A percentile compares a stretch with the other conserved stretches of the same genome.
Evolutionary conservation across 2,113 vertebrate genomes (phyloP).

Genomic region (Nematolebias whitei): DNA sequence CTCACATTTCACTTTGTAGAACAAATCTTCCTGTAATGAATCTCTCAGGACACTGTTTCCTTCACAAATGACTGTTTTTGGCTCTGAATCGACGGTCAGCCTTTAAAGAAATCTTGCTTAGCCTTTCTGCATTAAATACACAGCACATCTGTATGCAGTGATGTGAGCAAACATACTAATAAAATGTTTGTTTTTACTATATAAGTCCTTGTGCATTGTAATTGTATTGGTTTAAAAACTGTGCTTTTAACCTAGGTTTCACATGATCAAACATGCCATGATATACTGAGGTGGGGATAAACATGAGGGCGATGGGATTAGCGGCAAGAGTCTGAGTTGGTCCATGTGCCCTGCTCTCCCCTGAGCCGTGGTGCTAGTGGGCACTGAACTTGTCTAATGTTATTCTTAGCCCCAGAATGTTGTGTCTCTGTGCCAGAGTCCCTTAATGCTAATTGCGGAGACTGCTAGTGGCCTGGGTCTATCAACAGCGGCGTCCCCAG

Average conservation of each 20-base stretch:
- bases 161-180: conserved; percentile 4
- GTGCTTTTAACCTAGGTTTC: conserved; percentile 68
- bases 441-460: conserved; percentile 73
- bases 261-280: conserved; percentile 64
- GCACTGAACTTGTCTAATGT: conserved; percentile 57
- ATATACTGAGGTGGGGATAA: conserved; percentile 69
- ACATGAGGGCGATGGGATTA: conserved; percentile 69
- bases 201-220: conserved; percentile 32
- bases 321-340: conserved; percentile 49
- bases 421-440: conserved; percentile 65
- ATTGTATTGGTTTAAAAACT: conserved; percentile 62
- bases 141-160: conserved; percentile 14
- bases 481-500: conserved; percentile 50
- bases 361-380: conserved; percentile 38
- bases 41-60: conserved; percentile 65
- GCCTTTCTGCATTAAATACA: conserved; percentile 51
- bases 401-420: conserved; percentile 76
- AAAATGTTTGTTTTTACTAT: conserved; percentile 18
- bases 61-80: conserved; percentile 50
- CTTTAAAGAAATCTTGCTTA: conserved; percentile 27
- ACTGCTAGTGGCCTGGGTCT: conserved; percentile 57
- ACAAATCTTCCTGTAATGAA: conserved; percentile 71
- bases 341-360: conserved; percentile 37
- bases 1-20: conserved; percentile 75
- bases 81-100: conserved; percentile 26